phyloP scores from a whole-genome alignment of 2,797 vertebrate genomes.

The Distichodus sexfasciatus region DNA sequence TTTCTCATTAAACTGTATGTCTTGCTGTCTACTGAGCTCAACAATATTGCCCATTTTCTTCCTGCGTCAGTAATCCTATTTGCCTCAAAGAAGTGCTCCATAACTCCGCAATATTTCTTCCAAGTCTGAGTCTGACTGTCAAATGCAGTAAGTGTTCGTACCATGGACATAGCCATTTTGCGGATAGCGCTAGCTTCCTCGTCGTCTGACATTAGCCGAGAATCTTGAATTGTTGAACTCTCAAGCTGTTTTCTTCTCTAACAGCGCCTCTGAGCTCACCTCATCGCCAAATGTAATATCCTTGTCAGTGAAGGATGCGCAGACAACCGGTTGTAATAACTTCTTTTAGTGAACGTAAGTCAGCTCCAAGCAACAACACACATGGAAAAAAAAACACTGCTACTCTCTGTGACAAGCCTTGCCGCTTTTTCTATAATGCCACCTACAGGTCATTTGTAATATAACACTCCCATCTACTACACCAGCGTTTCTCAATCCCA shows the following conservation, averaged over 20 bases:
- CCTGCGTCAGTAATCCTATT: conserved; percentile 24
- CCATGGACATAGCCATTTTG: conserved; percentile 4
- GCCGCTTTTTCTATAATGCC: too few species aligned
- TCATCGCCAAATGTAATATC: conserved; percentile 25
- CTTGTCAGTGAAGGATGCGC: not conserved
- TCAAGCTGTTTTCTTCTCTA: not conserved
- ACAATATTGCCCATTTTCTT: conserved; percentile 14
- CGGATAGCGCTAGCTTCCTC: conserved; percentile 9
- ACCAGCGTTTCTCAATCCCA: too few species aligned
- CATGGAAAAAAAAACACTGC: too few species aligned
- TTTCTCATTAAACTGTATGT: conserved; percentile 31
- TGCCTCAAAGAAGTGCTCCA: conserved; percentile 29
- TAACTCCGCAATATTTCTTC: conserved; percentile 37
- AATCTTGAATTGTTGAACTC: not conserved
- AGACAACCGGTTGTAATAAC: not conserved
- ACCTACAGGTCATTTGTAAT: too few species aligned
- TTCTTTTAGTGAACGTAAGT: not conserved
- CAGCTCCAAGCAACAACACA: too few species aligned
- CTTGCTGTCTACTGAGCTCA: conserved; percentile 22
- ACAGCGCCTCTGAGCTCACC: conserved; percentile 2
- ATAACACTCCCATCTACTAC: too few species aligned
- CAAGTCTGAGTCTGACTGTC: conserved; percentile 25
- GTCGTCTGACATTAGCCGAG: conserved; percentile 1
- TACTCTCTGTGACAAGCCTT: too few species aligned
- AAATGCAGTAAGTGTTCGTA: conserved; percentile 21